These are phyloP conservation scores for Aporrectodea caliginosa DNA, from an alignment of 1,140 invertebrate species.

Conservation along the genomic window DNA sequence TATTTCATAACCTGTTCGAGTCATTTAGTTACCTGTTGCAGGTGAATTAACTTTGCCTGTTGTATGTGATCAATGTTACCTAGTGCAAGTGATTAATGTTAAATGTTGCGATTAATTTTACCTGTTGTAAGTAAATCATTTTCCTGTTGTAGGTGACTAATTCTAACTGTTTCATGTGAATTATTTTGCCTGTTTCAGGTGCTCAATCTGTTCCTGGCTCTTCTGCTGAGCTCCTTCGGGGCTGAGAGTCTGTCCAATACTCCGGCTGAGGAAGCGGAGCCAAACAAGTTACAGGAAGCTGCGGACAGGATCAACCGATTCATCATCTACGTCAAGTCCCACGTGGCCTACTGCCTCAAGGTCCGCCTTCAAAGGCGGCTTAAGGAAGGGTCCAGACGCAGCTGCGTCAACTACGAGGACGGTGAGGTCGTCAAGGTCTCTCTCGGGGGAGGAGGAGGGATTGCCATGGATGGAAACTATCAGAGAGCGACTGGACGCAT, in stretches of 20 bases:
- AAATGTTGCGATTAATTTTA: background rate
- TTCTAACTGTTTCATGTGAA: background rate
- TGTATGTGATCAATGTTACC: too few species aligned
- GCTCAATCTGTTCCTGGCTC: constrained; percentile 96
- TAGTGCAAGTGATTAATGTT: background rate
- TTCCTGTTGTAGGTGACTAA: background rate
- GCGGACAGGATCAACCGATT: constrained; percentile 89
- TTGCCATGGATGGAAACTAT: background rate
- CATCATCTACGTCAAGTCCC: constrained; percentile 75
- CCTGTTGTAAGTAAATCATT: background rate
- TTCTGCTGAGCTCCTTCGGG: constrained; percentile 96
- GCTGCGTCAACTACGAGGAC: background rate
- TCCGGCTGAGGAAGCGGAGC: constrained; percentile 68
- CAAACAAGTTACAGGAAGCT: constrained; percentile 95
- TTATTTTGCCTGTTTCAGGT: constrained; percentile 69
- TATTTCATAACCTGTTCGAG: too few species aligned
- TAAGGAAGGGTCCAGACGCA: background rate
- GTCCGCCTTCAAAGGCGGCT: background rate
- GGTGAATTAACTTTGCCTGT: background rate
- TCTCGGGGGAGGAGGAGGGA: background rate
- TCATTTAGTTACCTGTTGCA: too few species aligned
- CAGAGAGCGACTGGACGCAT: background rate
- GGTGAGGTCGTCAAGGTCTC: background rate
- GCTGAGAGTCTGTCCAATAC: constrained; percentile 59
- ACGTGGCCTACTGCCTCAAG: constrained; percentile 28